Evolutionary conservation across 2,113 vertebrate genomes (phyloP), one percentile per base, ranked within the genome.

Genomic region (Neodontobutis hainanensis): DNA sequence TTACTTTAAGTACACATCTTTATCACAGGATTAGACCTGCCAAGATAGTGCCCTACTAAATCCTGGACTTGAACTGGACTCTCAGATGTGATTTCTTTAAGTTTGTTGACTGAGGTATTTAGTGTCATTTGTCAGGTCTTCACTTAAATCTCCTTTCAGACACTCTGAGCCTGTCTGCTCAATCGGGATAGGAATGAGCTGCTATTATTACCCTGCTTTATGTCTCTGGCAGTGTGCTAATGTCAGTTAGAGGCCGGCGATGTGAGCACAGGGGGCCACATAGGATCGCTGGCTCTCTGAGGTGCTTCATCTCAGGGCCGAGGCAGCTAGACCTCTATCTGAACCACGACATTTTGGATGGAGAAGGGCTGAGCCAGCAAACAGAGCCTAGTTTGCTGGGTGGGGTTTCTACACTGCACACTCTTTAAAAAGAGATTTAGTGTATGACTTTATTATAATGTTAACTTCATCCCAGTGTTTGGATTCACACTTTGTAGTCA

Each of bases 301-400:
- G 76, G 74, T 85, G 71, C 86, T 78, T 77, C 84, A 67, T 85
- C 81, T 83, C 79, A 6, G 76, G 85, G 73, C 84, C 66, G 59
- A 78, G 67, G 79, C 80, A 70, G 79, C 55, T 19, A 85, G 89
- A 81, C 85, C 85, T 88, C 82, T 43, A 52, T 61, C 72, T 86
- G 87, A 89, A 89, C 89, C 86, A 35, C 85, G 83, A 67, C 79
- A 61, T 38, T 73, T 80, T 88, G 85, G 86, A 86, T 42, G 36
- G 70, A 81, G 71, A 83, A 88, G 68, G 81, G 87, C 86, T 89
- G 87, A 89, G 75, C 70, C 82, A 83, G 87, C 85, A 61, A 34
- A 68, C 53, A 71, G 1, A 40, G 65, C 65, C 71, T 64, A n/a
- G 78, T 79, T 75, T 42, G 44, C 68, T 60, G 80, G 85, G 75